These are phyloP conservation scores for Morbakka virulenta DNA, from an alignment of 30 jellyfish, hydroid and myxozoan species.

Conservation along the genomic window DNA sequence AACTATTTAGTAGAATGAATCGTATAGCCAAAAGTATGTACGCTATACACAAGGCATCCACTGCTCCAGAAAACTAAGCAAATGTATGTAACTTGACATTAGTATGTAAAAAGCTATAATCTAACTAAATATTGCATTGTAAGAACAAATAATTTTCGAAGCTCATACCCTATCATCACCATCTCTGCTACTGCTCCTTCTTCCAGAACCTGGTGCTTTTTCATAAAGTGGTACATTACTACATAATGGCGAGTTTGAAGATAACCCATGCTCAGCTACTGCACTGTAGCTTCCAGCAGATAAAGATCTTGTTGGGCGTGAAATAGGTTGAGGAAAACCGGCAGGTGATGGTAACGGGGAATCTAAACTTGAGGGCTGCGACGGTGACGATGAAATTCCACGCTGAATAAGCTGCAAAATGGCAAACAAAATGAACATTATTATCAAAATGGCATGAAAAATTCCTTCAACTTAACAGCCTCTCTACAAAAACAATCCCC, in stretches of 20 bases:
- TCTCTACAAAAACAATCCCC: too few species aligned
- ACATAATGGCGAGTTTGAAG: slow-evolving; percentile 55
- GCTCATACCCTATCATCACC: slow-evolving; percentile 71
- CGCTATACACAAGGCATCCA: too few species aligned
- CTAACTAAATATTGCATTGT: too few species aligned
- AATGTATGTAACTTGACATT: too few species aligned
- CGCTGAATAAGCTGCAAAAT: slow-evolving; percentile 72
- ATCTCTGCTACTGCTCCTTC: slow-evolving; percentile 97
- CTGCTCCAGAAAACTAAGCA: too few species aligned
- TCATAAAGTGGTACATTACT: slow-evolving; percentile 94
- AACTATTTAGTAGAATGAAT: too few species aligned
- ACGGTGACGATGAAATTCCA: slow-evolving; percentile 62
- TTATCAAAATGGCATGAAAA: too few species aligned
- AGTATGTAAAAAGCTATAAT: too few species aligned
- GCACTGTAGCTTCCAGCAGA: slow-evolving; percentile 80
- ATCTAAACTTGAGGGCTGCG: slow-evolving; percentile 70
- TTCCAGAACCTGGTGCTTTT: slow-evolving; percentile 99
- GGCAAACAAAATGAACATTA: not conserved
- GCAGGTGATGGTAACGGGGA: slow-evolving; percentile 98
- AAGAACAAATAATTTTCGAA: too few species aligned
- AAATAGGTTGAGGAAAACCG: slow-evolving; percentile 66
- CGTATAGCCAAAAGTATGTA: too few species aligned
- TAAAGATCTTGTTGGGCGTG: slow-evolving; percentile 87
- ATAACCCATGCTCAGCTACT: slow-evolving; percentile 71
- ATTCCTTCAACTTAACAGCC: too few species aligned